Percentiles rank a stretch among this genome's conserved stretches.
phyloP scores from a whole-genome alignment of 2,888 invertebrate genomes.

The Amphimallon solstitiale region DNA sequence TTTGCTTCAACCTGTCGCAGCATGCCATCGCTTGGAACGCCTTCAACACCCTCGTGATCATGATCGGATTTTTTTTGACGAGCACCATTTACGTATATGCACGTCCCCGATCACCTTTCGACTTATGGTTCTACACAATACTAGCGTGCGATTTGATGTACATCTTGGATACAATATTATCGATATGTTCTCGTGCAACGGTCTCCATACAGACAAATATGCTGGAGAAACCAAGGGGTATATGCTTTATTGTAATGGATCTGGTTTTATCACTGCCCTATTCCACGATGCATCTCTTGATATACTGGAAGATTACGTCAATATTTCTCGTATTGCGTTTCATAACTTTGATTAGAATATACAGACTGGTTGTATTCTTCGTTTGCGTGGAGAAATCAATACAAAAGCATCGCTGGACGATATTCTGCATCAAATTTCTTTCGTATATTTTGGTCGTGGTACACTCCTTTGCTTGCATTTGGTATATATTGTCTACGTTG shows the following conservation, averaged over 20 bases:
- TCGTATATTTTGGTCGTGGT: conserved; percentile 21
- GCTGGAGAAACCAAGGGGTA: conserved; percentile 2
- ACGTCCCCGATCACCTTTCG: conserved; percentile 5
- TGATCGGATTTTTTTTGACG: conserved; percentile 20
- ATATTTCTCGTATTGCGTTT: conserved; percentile 22
- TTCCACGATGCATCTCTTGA: conserved; percentile 1
- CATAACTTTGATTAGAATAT: conserved; percentile 30
- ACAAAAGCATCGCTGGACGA: conserved; percentile 12
- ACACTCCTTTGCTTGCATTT: conserved; percentile 17
- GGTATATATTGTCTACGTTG: conserved; percentile 14
- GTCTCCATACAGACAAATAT: neutral
- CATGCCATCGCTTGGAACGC: conserved; percentile 32
- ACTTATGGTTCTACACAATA: conserved; percentile 23
- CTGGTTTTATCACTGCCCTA: conserved; percentile 21
- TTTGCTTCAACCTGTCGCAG: conserved; percentile 15
- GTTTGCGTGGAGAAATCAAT: conserved; percentile 10
- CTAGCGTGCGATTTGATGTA: conserved; percentile 20
- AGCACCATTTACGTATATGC: conserved; percentile 29
- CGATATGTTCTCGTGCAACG: conserved; percentile 2
- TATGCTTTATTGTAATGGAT: conserved; percentile 19
- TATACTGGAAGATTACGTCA: neutral
- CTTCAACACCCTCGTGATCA: neutral
- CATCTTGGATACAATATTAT: conserved; percentile 16
- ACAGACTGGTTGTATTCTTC: conserved; percentile 22
- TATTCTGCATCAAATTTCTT: conserved; percentile 31